These are phyloP conservation scores for Bothrops jararaca DNA, from an alignment of 2,113 vertebrate species.

Conservation along the genomic window DNA sequence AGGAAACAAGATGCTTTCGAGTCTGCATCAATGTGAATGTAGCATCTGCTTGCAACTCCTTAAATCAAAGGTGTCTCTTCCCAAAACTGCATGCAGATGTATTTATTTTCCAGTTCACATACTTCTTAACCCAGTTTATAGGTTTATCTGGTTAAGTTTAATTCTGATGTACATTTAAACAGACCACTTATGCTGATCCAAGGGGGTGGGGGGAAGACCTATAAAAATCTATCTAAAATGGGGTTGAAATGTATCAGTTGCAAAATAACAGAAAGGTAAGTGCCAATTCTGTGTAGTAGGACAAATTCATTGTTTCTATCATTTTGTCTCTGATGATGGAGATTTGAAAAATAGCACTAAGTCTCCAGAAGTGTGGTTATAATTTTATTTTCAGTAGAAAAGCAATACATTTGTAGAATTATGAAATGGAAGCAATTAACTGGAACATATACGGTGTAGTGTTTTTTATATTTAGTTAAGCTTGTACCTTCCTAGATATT, in stretches of 20 bases:
- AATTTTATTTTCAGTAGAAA: neutral
- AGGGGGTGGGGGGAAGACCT: neutral
- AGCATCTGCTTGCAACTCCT: neutral
- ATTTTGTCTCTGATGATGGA: neutral
- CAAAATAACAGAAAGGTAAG: neutral
- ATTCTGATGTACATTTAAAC: neutral
- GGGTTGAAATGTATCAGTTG: neutral
- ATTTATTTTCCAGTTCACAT: neutral
- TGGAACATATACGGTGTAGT: neutral
- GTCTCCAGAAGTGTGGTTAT: neutral
- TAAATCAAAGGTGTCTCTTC: neutral
- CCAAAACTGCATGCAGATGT: neutral
- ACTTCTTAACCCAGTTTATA: no score
- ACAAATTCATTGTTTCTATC: neutral
- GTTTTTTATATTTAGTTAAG: neutral
- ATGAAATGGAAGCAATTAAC: neutral
- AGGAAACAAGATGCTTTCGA: neutral
- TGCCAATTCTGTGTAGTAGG: neutral
- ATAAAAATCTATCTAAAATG: neutral
- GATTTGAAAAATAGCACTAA: neutral
- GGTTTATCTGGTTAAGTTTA: neutral
- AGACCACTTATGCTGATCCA: neutral
- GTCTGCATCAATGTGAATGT: no score
- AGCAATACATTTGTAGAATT: neutral
- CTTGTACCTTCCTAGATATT: neutral